Conservation (phyloP, 2,797 vertebrate genomes). For the Megalops cyprinoides region DNA sequence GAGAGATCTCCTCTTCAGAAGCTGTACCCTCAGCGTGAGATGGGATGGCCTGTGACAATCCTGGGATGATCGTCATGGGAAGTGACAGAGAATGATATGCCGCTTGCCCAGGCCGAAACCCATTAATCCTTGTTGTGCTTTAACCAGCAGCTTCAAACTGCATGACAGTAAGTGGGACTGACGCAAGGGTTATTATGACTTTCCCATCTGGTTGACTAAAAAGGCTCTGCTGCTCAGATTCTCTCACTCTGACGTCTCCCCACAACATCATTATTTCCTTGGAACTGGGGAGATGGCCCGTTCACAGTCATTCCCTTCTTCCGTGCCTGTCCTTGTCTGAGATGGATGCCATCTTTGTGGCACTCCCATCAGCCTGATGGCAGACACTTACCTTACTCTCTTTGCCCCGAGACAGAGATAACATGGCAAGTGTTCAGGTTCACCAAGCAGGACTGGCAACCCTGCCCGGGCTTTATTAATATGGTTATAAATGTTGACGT, state of each 20-base stretch:
- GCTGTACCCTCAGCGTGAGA: constrained; percentile 15
- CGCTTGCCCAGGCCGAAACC: constrained; percentile 20
- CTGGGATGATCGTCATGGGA: constrained; percentile 26
- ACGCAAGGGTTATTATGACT: constrained; percentile 53
- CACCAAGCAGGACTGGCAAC: constrained; percentile 41
- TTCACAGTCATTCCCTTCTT: constrained; percentile 65
- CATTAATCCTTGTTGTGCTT: constrained; percentile 24
- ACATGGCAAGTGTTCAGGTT: constrained; percentile 51
- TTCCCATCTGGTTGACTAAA: constrained; percentile 47
- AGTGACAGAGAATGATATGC: constrained; percentile 31
- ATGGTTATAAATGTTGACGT: constrained; percentile 46
- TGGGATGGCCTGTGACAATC: constrained; percentile 20
- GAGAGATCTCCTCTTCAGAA: not conserved
- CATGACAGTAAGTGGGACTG: constrained; percentile 46
- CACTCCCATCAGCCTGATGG: constrained; percentile 46
- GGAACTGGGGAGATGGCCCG: constrained; percentile 61
- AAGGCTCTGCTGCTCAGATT: not conserved
- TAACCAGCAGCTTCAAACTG: constrained; percentile 28
- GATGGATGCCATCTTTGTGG: constrained; percentile 53
- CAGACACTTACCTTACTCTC: constrained; percentile 35
- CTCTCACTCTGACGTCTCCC: constrained; percentile 3
- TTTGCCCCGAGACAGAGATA: constrained; percentile 51
- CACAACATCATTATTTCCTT: constrained; percentile 66
- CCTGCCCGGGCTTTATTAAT: constrained; percentile 40
- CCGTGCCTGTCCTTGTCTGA: constrained; percentile 40